Conservation (phyloP, 2,797 vertebrate genomes). For the Amblyraja radiata region DNA sequence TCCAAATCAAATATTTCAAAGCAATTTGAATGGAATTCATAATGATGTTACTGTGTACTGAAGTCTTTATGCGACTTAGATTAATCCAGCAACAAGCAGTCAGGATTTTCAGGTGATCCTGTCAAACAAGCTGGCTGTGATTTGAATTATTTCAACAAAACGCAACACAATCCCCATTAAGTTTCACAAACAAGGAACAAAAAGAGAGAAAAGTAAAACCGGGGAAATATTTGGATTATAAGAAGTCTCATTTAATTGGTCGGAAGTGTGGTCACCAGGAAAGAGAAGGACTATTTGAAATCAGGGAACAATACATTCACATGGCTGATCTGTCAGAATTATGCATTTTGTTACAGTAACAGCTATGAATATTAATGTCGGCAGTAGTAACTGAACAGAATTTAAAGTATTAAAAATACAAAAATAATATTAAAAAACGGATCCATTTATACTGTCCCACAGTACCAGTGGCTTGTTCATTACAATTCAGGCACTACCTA, state of each 20-base stretch:
- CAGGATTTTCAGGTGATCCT: not conserved
- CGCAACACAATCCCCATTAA: conserved; percentile 14
- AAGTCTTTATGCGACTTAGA: not conserved
- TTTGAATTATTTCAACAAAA: not conserved
- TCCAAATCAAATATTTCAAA: conserved; percentile 11
- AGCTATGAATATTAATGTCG: conserved; percentile 13
- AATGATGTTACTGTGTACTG: not conserved
- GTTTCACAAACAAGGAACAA: not conserved
- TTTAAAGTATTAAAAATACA: conserved; percentile 21
- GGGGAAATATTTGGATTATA: not conserved
- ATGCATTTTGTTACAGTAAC: not conserved
- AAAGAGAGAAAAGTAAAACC: not conserved
- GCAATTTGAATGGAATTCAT: not conserved
- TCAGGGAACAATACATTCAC: not conserved
- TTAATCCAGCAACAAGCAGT: conserved; percentile 9
- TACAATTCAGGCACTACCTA: not conserved
- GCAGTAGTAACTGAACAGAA: not conserved
- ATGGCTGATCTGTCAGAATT: not conserved
- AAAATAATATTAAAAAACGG: not conserved
- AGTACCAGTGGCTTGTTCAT: not conserved
- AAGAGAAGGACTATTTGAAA: not conserved
- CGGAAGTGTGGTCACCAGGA: not conserved
- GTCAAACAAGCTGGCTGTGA: not conserved
- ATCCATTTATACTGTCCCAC: not conserved
- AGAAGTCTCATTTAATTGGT: not conserved